A percentile compares a stretch with the other conserved stretches of the same genome.
phyloP scores from a whole-genome alignment of 1,140 invertebrate genomes.

The Drosophila punjabiensis region DNA sequence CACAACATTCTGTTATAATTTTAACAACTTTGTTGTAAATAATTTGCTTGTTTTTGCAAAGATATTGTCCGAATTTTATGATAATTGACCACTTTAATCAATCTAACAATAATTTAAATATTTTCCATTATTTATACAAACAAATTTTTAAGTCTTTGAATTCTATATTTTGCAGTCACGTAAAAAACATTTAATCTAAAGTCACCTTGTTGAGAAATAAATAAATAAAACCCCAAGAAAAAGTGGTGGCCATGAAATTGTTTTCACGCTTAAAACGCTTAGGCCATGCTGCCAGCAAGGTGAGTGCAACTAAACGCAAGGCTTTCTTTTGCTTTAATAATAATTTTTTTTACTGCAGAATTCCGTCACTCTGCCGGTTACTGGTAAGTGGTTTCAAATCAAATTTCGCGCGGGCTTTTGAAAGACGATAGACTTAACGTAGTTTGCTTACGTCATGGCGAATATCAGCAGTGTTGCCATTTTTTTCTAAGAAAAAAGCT shows the following conservation, averaged over 20 bases:
- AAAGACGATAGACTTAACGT: background rate
- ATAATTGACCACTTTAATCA: background rate
- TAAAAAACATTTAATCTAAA: background rate
- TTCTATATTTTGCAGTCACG: background rate
- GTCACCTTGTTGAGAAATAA: background rate
- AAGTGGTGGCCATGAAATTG: slow-evolving; percentile 49
- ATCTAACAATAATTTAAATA: background rate
- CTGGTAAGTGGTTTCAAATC: slow-evolving; percentile 42
- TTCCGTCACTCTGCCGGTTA: slow-evolving; percentile 63
- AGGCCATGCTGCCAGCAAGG: slow-evolving; percentile 44
- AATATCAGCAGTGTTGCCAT: too few relatives aligned
- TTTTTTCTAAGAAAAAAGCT: too few relatives aligned
- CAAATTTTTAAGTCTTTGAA: background rate
- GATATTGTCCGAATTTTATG: too few relatives aligned
- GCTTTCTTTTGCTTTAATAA: background rate
- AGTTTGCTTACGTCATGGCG: too few relatives aligned
- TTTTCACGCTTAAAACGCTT: slow-evolving; percentile 62
- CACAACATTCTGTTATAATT: background rate
- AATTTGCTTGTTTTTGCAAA: too few relatives aligned
- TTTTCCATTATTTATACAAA: background rate
- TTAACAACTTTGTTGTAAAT: background rate
- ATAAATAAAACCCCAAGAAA: background rate
- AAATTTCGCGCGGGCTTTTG: slow-evolving; percentile 7
- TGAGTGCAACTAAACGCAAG: slow-evolving; percentile 11
- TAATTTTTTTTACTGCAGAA: slow-evolving; percentile 46